Conservation (phyloP, 1,140 invertebrate species). For the Camponotus pennsylvanicus region DNA sequence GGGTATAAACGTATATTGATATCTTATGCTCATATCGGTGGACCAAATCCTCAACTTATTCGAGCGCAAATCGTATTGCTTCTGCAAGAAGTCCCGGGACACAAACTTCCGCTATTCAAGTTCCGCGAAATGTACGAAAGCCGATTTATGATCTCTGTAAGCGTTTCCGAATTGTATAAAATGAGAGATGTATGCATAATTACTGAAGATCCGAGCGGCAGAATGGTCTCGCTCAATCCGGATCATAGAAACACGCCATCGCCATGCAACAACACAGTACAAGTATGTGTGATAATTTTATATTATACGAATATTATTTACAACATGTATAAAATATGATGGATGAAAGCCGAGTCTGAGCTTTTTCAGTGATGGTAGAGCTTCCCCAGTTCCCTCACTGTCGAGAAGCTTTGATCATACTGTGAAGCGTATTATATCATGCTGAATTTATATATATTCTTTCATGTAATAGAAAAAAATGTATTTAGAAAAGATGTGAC, state of each 20-base stretch:
- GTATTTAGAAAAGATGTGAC: background rate
- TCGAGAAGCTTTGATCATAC: constrained; percentile 78
- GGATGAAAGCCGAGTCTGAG: constrained; percentile 78
- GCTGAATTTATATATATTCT: constrained; percentile 41
- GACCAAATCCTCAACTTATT: constrained; percentile 89
- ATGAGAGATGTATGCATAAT: constrained; percentile 93
- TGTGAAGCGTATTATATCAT: constrained; percentile 76
- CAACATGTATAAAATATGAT: constrained; percentile 65
- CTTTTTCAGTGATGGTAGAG: constrained; percentile 77
- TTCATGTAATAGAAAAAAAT: background rate
- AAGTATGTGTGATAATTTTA: constrained; percentile 76
- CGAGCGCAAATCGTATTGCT: constrained; percentile 89
- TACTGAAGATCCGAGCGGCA: constrained; percentile 89
- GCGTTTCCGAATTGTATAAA: constrained; percentile 93
- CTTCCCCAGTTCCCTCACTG: constrained; percentile 74
- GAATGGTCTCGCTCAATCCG: constrained; percentile 89
- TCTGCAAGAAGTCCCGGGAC: constrained; percentile 91
- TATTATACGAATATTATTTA: constrained; percentile 3
- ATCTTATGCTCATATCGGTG: constrained; percentile 89
- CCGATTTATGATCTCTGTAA: constrained; percentile 92
- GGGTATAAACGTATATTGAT: constrained; percentile 94
- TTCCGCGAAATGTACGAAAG: constrained; percentile 95
- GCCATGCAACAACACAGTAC: constrained; percentile 82
- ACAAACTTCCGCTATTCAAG: constrained; percentile 93
- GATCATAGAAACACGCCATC: constrained; percentile 87